Percentiles rank a stretch among this genome's conserved stretches.
These are phyloP conservation scores for Erythrocercus mccallii DNA, from an alignment of 2,113 vertebrate species.

Conservation along the genomic window DNA sequence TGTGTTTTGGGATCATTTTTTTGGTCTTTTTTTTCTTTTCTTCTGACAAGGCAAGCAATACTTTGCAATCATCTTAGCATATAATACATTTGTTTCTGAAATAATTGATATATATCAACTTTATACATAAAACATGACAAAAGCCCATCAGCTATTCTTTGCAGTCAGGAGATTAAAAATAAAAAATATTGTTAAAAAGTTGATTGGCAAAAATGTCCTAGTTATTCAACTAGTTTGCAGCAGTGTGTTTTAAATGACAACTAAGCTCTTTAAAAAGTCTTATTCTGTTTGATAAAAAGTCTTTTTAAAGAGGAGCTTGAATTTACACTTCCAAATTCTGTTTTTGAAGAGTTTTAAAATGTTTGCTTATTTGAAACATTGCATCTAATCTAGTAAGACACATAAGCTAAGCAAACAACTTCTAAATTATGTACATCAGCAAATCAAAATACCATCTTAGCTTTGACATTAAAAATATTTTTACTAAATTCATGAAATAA, in stretches of 20 bases:
- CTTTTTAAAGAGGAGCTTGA: background rate
- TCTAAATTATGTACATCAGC: background rate
- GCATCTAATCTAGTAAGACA: background rate
- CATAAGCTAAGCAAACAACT: background rate
- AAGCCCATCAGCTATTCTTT: conserved; percentile 37
- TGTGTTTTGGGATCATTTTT: background rate
- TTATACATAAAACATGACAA: conserved; percentile 56
- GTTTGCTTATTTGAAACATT: background rate
- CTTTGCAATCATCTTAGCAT: conserved; percentile 43
- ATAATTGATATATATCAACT: conserved; percentile 56
- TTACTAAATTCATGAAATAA: background rate
- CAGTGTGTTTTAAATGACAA: background rate
- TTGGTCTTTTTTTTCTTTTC: background rate
- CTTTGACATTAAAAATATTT: background rate
- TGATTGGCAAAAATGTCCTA: conserved; percentile 34
- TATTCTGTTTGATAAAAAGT: conserved; percentile 9
- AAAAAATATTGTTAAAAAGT: conserved; percentile 22
- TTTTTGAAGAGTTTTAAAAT: background rate
- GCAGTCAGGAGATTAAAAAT: conserved; percentile 45
- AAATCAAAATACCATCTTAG: background rate
- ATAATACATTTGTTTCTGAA: conserved; percentile 10
- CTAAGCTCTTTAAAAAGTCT: background rate
- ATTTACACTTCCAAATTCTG: background rate
- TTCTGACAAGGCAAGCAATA: background rate
- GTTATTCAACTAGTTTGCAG: conserved; percentile 35